These are phyloP conservation scores for Isaurus tuberculatus DNA, from an alignment of 92 coral and sea anemone species.

Conservation along the genomic window DNA sequence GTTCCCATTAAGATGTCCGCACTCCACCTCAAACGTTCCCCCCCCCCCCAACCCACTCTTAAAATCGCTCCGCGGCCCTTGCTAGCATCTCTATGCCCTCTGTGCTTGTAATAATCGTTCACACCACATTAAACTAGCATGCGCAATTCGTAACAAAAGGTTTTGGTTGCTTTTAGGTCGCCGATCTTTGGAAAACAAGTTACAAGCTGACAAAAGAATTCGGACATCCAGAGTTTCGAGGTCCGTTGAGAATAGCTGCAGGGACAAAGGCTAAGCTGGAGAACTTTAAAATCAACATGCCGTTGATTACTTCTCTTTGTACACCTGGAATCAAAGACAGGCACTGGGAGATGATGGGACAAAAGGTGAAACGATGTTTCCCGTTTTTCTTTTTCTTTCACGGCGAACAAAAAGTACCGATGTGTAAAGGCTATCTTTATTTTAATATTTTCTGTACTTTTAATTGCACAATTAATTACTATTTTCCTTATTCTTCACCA, in stretches of 20 bases:
- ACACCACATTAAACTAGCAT: no score
- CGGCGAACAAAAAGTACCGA: not conserved
- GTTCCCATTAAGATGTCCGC: no score
- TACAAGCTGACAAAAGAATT: slow-evolving; percentile 96
- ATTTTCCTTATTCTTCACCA: no score
- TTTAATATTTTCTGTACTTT: no score
- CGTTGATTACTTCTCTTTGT: slow-evolving; percentile 89
- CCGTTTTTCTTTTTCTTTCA: not conserved
- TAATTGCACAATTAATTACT: no score
- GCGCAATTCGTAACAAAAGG: not conserved
- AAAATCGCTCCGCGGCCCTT: no score
- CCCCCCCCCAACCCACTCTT: no score
- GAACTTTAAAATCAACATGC: slow-evolving; percentile 95
- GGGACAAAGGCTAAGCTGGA: slow-evolving; percentile 90
- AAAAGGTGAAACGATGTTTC: slow-evolving; percentile 64
- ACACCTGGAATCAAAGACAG: slow-evolving; percentile 95
- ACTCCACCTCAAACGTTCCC: no score
- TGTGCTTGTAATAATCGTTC: no score
- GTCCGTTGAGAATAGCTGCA: slow-evolving; percentile 93
- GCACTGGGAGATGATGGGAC: slow-evolving; percentile 97
- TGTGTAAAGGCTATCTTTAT: no score
- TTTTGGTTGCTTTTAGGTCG: slow-evolving; percentile 64
- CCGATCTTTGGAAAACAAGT: slow-evolving; percentile 93
- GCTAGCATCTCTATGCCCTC: no score
- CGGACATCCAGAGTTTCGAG: slow-evolving; percentile 95